phyloP scores from a whole-genome alignment of 2,888 invertebrate species.

The Drosophila buzzatii region DNA sequence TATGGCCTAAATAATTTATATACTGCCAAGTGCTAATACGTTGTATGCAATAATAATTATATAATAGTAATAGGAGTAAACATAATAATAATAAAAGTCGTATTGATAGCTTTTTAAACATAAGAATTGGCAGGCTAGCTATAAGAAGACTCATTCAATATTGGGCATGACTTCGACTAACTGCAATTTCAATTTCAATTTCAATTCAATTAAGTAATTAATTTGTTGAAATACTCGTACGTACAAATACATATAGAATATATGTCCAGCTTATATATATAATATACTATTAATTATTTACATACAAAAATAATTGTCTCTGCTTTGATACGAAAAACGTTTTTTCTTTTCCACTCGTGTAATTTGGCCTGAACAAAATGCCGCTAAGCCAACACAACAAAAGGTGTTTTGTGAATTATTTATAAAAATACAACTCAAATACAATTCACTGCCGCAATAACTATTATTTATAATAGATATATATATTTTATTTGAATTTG shows the following conservation, averaged over 20 bases:
- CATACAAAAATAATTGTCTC: slow-evolving; percentile 62
- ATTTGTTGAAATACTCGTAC: slow-evolving; percentile 30
- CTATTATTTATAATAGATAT: slow-evolving; percentile 17
- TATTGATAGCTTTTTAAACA: slow-evolving; percentile 45
- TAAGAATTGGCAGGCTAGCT: slow-evolving; percentile 72
- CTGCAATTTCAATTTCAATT: slow-evolving; percentile 38
- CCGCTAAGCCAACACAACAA: slow-evolving; percentile 59
- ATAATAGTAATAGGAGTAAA: slow-evolving; percentile 20
- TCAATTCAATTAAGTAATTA: slow-evolving; percentile 47
- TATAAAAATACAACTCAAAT: slow-evolving; percentile 49
- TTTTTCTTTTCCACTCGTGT: slow-evolving; percentile 33
- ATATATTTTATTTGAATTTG: background rate
- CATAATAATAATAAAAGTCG: slow-evolving; percentile 21
- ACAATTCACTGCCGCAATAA: slow-evolving; percentile 49
- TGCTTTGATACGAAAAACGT: slow-evolving; percentile 35
- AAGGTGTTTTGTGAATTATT: slow-evolving; percentile 48
- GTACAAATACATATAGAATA: slow-evolving; percentile 19
- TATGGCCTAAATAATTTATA: slow-evolving; percentile 51
- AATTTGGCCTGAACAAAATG: slow-evolving; percentile 54
- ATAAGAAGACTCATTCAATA: slow-evolving; percentile 73
- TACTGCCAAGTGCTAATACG: slow-evolving; percentile 18
- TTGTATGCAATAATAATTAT: slow-evolving; percentile 18
- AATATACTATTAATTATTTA: slow-evolving; percentile 42
- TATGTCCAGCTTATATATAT: slow-evolving; percentile 27
- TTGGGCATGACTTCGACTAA: slow-evolving; percentile 62